Conservation (phyloP, 2,888 invertebrate genomes). For the Drosophila ochracea region DNA sequence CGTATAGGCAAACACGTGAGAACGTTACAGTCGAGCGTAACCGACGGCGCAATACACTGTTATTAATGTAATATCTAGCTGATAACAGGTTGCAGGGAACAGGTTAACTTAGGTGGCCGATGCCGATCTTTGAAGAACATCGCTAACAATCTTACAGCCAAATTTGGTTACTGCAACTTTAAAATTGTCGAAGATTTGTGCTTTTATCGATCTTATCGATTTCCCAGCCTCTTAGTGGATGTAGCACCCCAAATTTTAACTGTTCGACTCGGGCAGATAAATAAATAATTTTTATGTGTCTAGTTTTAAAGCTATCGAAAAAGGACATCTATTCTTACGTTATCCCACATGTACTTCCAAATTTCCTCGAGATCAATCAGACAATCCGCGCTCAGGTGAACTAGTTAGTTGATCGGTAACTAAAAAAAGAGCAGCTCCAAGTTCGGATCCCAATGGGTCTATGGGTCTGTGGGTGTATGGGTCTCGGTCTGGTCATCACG, state of each 20-base stretch:
- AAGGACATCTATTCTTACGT: background rate
- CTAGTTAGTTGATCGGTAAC: background rate
- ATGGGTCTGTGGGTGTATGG: constrained; percentile 30
- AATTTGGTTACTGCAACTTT: background rate
- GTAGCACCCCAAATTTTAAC: no score
- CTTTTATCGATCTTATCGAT: no score
- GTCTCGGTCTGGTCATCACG: constrained; percentile 57
- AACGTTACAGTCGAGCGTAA: background rate
- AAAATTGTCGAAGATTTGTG: no score
- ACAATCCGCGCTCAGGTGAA: background rate
- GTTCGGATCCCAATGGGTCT: constrained; percentile 5
- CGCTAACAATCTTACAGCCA: background rate
- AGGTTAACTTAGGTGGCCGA: background rate
- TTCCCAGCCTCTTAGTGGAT: no score
- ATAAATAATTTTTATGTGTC: background rate
- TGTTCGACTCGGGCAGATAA: no score
- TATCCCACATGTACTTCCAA: background rate
- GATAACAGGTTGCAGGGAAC: background rate
- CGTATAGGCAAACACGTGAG: constrained; percentile 24
- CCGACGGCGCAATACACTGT: background rate
- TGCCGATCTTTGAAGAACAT: background rate
- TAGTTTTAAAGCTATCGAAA: background rate
- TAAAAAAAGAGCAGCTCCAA: constrained; percentile 16
- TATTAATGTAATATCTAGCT: background rate
- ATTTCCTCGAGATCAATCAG: background rate